phyloP scores from a whole-genome alignment of 64 coral and sea anemone genomes.

The Stichodactyla mertensii region DNA sequence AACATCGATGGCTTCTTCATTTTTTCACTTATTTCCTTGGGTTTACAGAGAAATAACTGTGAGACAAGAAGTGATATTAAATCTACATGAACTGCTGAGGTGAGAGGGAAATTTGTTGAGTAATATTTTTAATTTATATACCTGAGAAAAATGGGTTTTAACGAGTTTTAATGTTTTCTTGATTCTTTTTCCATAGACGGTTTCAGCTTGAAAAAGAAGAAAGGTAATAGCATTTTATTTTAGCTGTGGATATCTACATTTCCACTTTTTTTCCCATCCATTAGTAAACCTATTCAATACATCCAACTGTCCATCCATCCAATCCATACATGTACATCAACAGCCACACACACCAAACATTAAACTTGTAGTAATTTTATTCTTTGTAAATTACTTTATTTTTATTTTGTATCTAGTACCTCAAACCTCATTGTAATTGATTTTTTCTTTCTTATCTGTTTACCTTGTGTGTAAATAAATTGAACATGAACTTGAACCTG shows the following conservation, averaged over 20 bases:
- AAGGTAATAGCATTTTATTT: neutral
- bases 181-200: slow-evolving; percentile 21
- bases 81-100: slow-evolving; percentile 47
- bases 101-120: neutral
- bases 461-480: no score
- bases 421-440: no score
- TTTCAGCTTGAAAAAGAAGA: slow-evolving; percentile 42
- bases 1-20: neutral
- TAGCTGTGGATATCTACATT: neutral
- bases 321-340: neutral
- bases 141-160: neutral
- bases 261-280: neutral
- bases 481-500: no score
- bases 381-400: no score
- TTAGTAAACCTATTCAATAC: no score
- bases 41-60: slow-evolving; percentile 36
- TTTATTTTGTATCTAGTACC: no score
- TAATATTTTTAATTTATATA: neutral
- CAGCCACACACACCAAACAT: no score
- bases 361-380: no score
- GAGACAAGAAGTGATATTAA: slow-evolving; percentile 53
- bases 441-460: no score
- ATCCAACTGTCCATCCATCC: neutral
- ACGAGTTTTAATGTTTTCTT: neutral
- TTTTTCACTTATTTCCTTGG: neutral